Base-by-base conservation (phyloP, 2,888 invertebrate species). In the Scaptomyza tumidula region DNA sequence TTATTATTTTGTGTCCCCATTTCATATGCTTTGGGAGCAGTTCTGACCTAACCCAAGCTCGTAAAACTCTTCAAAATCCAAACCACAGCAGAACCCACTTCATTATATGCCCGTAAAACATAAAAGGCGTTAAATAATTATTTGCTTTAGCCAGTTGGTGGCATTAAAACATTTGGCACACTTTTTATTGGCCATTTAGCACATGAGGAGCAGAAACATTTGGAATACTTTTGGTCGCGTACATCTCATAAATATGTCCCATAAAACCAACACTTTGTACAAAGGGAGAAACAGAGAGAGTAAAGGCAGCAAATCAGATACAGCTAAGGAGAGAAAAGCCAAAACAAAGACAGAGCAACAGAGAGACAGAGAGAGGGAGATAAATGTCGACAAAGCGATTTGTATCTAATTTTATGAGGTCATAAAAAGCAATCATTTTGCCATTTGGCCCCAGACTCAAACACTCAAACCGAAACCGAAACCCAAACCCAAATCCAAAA, bases 321-420 rank as follows among this genome's bases (percentile, higher is more conserved):
- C 53, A 44, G 49, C 31, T 33, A 14, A 14, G 24, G 16, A 48
- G 60, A 61, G 57, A n/a, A 65, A 24, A 7, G 10, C n/a, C 31
- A 45, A 54, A 27, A 13, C 27, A 56, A 14, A 59, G 43, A 50
- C 39, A 19, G 29, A 33, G 37, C 14, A 14, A 14, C 45, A 41
- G n/a, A 44, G 44, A 9, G 16, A 14, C 45, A 41, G n/a, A 44
- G 44, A 11, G 16, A 14, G 49, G 64, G 67, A 86, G 85, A 90
- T 86, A 88, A 89, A 89, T 79, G 90, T 88, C 89, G 89, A 82
- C 85, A 82, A 81, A 90, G 82, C 90, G 90, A 90, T 90, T 90
- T 90, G 86, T 89, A 89, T 88, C 89, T 90, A 90, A 89, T 90
- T 90, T 90, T 90, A 90, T 90, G 89, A 89, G 89, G 88, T 89